phyloP scores from a whole-genome alignment of 2,888 invertebrate species.

The Thyatira batis region DNA sequence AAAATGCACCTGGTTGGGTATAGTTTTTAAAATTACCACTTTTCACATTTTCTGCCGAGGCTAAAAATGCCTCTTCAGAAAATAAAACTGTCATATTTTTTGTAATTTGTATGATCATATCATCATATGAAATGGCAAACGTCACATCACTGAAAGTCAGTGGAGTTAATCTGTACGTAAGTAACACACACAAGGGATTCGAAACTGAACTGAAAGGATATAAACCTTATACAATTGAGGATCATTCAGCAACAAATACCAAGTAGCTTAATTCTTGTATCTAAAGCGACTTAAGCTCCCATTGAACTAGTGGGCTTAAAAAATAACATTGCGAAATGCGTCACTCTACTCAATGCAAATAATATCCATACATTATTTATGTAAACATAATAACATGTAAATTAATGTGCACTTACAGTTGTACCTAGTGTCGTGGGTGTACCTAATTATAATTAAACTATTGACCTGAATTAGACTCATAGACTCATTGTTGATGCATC shows the following conservation, averaged over 20 bases:
- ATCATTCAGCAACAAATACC: background rate
- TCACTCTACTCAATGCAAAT: background rate
- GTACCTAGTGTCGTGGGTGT: conserved; percentile 38
- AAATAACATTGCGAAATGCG: background rate
- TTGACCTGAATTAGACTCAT: conserved; percentile 65
- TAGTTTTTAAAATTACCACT: too few species aligned
- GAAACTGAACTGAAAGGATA: too few species aligned
- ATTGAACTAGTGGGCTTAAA: background rate
- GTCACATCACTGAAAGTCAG: too few species aligned
- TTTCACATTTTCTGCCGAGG: too few species aligned
- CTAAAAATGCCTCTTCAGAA: too few species aligned
- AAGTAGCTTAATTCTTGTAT: too few species aligned
- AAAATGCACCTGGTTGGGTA: too few species aligned
- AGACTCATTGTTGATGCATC: conserved; percentile 20
- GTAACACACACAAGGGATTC: too few species aligned
- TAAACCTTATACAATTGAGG: background rate
- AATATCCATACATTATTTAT: conserved; percentile 20
- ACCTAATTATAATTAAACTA: conserved; percentile 48
- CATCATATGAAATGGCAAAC: too few species aligned
- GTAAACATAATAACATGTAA: conserved; percentile 33
- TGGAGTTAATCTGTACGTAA: too few species aligned
- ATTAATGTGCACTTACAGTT: conserved; percentile 33
- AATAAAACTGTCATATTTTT: too few species aligned
- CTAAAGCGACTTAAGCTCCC: background rate
- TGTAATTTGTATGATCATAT: too few species aligned